Conservation (phyloP, 2,888 invertebrate species). For the Drosophila setosimentum region DNA sequence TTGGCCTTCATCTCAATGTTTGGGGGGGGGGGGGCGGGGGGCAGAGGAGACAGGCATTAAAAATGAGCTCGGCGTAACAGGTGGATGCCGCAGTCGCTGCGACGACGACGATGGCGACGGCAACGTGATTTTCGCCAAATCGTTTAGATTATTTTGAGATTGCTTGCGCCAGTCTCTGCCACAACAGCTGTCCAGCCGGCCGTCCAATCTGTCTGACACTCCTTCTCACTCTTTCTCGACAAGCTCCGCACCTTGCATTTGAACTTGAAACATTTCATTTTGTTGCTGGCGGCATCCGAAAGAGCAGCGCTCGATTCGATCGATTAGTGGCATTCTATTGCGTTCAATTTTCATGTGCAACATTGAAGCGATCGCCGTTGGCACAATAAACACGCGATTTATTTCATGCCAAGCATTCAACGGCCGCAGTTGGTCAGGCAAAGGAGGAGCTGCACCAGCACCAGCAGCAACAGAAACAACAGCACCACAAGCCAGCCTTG, state of each 20-base stretch:
- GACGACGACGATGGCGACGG: slow-evolving; percentile 50
- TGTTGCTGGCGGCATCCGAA: slow-evolving; percentile 64
- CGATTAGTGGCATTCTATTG: slow-evolving; percentile 81
- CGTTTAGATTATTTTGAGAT: slow-evolving; percentile 81
- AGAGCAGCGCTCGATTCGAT: slow-evolving; percentile 52
- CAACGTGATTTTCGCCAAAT: slow-evolving; percentile 81
- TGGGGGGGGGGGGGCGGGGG: neutral
- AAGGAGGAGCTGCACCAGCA: slow-evolving; percentile 62
- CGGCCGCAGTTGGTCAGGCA: slow-evolving; percentile 74
- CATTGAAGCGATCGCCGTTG: slow-evolving; percentile 76
- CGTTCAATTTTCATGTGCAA: slow-evolving; percentile 82
- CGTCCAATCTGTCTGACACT: slow-evolving; percentile 59
- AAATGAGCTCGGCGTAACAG: slow-evolving; percentile 82
- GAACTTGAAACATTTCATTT: slow-evolving; percentile 82
- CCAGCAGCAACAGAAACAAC: slow-evolving; percentile 9
- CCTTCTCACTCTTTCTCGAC: slow-evolving; percentile 46
- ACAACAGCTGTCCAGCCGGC: slow-evolving; percentile 28
- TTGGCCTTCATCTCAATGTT: slow-evolving; percentile 32
- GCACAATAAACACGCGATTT: slow-evolving; percentile 82
- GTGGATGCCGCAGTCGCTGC: slow-evolving; percentile 73
- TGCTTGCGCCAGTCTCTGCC: slow-evolving; percentile 77
- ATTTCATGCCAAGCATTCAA: slow-evolving; percentile 81
- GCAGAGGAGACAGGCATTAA: slow-evolving; percentile 65
- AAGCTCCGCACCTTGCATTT: slow-evolving; percentile 77
- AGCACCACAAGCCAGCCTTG: slow-evolving; percentile 42